Evolutionary conservation across 2,888 invertebrate species (phyloP), one percentile per base, ranked within the genome.

Genomic region (Helobdella robusta): DNA sequence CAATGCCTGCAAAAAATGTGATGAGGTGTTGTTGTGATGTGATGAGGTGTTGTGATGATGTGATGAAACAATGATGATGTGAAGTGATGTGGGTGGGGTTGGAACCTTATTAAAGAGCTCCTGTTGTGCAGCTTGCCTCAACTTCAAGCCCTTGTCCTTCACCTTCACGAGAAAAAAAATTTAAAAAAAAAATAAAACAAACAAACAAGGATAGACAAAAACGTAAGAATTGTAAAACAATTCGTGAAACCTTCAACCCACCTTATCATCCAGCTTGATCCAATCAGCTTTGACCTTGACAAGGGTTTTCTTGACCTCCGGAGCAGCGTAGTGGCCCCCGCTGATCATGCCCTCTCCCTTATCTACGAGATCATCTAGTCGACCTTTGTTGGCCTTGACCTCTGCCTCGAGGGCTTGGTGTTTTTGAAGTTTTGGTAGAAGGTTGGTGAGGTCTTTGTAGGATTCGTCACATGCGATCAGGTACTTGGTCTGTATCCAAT

Each of bases 401-500:
- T 82, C 82, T 0, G 81, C 78, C 67, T 81, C 81, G 72, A 82
- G 82, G 8, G 81, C 82, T 65, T 81, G 79, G 70, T 82, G 82
- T 72, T 80, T 81, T 72, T 81, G 77, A 28, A 81, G 74, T 64
- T 80, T 79, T 63, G 78, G 77, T 50, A 77, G 76, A 54, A 82
- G 80, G 78, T 95, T 94, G 48, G 85, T 87, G 23, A 94, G 81
- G 75, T 94, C 93, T 23, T 91, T 83, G 79, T 93, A 94, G 68
- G 88, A 91, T 78, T 94, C 92, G 74, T 95, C 94, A 1, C 87
- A 86, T 0, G 93, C 93, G 0, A 90, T 89, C 76, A 88, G 87
- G 62, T 88, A 85, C 81, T 97, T 97, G 75, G 94, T 94, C 30
- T 86, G 84, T 66, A 97, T 86, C 95, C 95, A 97, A 1, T 85